Evolutionary conservation across 2,888 invertebrate genomes (phyloP).

Genomic region (Pteria penguin): DNA sequence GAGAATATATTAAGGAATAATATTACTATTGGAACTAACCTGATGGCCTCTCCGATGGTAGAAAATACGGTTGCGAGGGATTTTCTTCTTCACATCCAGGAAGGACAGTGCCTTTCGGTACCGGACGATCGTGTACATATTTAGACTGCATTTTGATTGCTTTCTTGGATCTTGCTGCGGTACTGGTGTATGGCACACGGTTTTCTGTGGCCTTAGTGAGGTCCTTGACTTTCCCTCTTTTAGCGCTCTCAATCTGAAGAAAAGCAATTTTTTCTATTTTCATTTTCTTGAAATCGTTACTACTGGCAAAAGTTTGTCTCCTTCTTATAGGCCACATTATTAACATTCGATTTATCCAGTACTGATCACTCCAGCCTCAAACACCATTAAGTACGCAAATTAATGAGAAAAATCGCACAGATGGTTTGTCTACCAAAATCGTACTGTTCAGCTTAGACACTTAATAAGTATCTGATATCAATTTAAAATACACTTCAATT

Average conservation of each 20-base stretch:
- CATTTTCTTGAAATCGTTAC: neutral
- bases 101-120: slow-evolving; percentile 24
- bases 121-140: slow-evolving; percentile 20
- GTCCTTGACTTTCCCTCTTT: slow-evolving; percentile 19
- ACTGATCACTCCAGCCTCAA: too few species aligned
- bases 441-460: too few species aligned
- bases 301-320: neutral
- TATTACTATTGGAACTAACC: too few species aligned
- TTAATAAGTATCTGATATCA: too few species aligned
- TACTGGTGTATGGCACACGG: slow-evolving; percentile 27
- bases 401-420: too few species aligned
- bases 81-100: slow-evolving; percentile 27
- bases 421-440: too few species aligned
- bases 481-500: too few species aligned
- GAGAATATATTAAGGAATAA: too few species aligned
- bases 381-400: too few species aligned
- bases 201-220: slow-evolving; percentile 24
- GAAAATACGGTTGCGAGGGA: slow-evolving; percentile 18
- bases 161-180: slow-evolving; percentile 30
- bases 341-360: too few species aligned
- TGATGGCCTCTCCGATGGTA: slow-evolving; percentile 40
- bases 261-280: neutral
- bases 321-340: neutral
- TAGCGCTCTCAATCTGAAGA: slow-evolving; percentile 16
- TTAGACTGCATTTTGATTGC: slow-evolving; percentile 30